A percentile compares a stretch with the other conserved stretches of the same genome.
These are phyloP conservation scores for Syngnathus rostellatus DNA, from an alignment of 2,797 vertebrate species.

Conservation along the genomic window DNA sequence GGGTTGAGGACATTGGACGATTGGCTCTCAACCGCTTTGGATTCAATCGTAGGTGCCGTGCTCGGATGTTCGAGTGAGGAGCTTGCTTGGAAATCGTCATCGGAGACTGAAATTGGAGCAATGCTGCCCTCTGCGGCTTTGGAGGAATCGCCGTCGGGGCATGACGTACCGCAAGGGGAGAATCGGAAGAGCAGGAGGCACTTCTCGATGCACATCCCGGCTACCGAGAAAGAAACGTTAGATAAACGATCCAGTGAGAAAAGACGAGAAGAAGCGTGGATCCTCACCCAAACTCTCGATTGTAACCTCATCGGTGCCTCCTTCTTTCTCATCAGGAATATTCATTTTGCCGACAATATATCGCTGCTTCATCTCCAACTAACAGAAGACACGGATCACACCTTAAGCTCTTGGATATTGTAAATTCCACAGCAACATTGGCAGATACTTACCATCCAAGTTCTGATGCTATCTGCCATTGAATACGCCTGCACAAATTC, in stretches of 20 bases:
- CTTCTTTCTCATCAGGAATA: constrained; percentile 70
- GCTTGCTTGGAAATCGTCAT: constrained; percentile 79
- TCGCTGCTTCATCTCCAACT: constrained; percentile 98
- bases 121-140: constrained; percentile 42
- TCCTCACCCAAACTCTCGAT: constrained; percentile 83
- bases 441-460: constrained; percentile 85
- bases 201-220: constrained; percentile 86
- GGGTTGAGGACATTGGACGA: constrained; percentile 28
- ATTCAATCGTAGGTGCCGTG: constrained; percentile 19
- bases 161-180: constrained; percentile 54
- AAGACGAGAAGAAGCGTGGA: not conserved
- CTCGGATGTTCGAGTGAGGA: constrained; percentile 30
- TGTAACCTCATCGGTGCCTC: constrained; percentile 71
- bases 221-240: constrained; percentile 53
- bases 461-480: constrained; percentile 88
- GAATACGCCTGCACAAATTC: constrained; percentile 86
- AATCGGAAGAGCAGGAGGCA: constrained; percentile 85
- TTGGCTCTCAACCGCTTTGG: constrained; percentile 21
- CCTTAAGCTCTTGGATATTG: not conserved
- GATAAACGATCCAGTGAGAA: not conserved
- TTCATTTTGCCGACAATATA: constrained; percentile 77
- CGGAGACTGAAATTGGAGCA: constrained; percentile 68
- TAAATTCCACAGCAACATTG: not conserved
- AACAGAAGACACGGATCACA: constrained; percentile 8
- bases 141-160: constrained; percentile 34